Evolutionary conservation across 2,888 invertebrate genomes (phyloP), one percentile per base, ranked within the genome.

Genomic region (Platerodrilus igneus): DNA sequence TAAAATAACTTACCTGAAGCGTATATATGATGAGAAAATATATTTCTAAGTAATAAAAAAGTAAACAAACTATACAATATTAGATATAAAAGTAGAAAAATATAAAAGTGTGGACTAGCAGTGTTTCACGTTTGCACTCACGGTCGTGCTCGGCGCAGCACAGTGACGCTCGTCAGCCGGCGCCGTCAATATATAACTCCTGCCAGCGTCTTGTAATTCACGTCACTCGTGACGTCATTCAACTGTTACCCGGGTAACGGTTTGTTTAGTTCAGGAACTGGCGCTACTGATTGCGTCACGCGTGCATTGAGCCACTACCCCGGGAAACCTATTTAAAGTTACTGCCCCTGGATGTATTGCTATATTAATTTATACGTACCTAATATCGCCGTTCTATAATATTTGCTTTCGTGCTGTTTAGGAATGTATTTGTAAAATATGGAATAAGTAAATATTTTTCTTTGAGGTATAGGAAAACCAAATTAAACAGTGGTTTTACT

Each of bases 231-330:
- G 60, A 66, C 64, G 64, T 65, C 65, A 63, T 54, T 67, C 52
- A 58, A 63, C 51, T 51, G 64, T 64, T 58, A 54, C 60, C 57
- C 48, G 42, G 62, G 60, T 54, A 57, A 64, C 64, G 59, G 62
- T 64, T 64, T 64, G 63, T 64, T 65, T 65, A 58, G 61, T 71
- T 71, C 70, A 68, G 68, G 67, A 70, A 71, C 68, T 70, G n/a
- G n/a, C 71, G 69, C 65, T 66, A 66, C 68, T 65, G 67, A 73
- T 74, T 76, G 74, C 74, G 75, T 74, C 75, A 75, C 69, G 71
- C 69, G 73, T 74, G 73, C 73, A 73, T 70, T 67, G 59, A 44
- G 36, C 37, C 41, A 43, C 39, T 45, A 40, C 44, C 48, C 48
- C 41, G 45, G 48, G 50, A 48, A 41, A 48, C 41, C 48, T 44